Percentiles rank a stretch among this genome's conserved stretches.
Evolutionary conservation across 1,140 invertebrate genomes (phyloP).

Genomic region (roundworm (Caenorhabditis elegans)): WBcel235 BX284606.5:9568501-9569000

Average conservation of each 20-base stretch:
- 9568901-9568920: neutral
- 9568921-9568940: neutral
- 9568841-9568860: neutral
- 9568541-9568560: too few relatives aligned
- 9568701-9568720: neutral
- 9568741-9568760: too few relatives aligned
- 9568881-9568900: conserved; percentile 3
- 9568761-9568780: neutral
- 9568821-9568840: conserved; percentile 20
- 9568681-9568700: conserved; percentile 6
- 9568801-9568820: conserved; percentile 13
- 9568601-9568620: neutral
- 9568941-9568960: too few relatives aligned
- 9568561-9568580: too few relatives aligned
- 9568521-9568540: too few relatives aligned
- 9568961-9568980: neutral
- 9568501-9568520: too few relatives aligned
- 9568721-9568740: conserved; percentile 18
- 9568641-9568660: neutral
- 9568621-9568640: neutral
- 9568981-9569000: neutral
- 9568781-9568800: conserved; percentile 26
- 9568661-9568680: neutral
- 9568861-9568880: neutral
- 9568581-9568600: too few relatives aligned